These are phyloP conservation scores for Drosophila ohnishii DNA, from an alignment of 1,140 invertebrate genomes.

Conservation along the genomic window DNA sequence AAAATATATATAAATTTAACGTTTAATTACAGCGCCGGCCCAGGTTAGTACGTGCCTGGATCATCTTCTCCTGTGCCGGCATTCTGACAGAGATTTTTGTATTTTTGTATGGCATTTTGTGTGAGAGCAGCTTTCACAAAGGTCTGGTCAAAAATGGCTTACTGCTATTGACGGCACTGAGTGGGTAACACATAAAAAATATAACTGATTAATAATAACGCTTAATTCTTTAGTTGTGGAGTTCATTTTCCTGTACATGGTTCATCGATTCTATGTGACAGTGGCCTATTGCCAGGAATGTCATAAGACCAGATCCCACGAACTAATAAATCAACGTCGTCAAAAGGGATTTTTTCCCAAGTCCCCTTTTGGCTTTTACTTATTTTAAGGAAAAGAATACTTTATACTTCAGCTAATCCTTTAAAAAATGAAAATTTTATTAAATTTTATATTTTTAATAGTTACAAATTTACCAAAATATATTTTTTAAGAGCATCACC, in stretches of 20 bases:
- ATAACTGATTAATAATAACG: neutral
- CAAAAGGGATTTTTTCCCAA: too few species aligned
- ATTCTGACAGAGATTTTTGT: slow-evolving; percentile 45
- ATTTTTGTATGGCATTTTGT: slow-evolving; percentile 48
- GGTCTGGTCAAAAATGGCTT: slow-evolving; percentile 39
- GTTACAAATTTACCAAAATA: neutral
- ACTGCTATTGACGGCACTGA: slow-evolving; percentile 23
- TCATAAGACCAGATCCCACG: neutral
- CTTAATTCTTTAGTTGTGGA: slow-evolving; percentile 40
- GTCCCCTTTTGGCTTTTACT: too few species aligned
- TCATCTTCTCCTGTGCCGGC: slow-evolving; percentile 53
- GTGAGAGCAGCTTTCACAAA: slow-evolving; percentile 19
- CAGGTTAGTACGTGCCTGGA: slow-evolving; percentile 44
- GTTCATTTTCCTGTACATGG: slow-evolving; percentile 43
- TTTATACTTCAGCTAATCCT: neutral
- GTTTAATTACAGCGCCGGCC: slow-evolving; percentile 35
- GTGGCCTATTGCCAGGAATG: slow-evolving; percentile 11
- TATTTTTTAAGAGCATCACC: slow-evolving; percentile 5
- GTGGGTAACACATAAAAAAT: slow-evolving; percentile 15
- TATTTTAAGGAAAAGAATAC: too few species aligned
- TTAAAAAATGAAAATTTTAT: neutral
- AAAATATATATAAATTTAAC: neutral
- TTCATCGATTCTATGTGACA: slow-evolving; percentile 49
- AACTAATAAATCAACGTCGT: too few species aligned
- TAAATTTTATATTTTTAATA: neutral